Evolutionary conservation across 2,113 vertebrate genomes (phyloP).

Genomic region (Climacteris rufus): DNA sequence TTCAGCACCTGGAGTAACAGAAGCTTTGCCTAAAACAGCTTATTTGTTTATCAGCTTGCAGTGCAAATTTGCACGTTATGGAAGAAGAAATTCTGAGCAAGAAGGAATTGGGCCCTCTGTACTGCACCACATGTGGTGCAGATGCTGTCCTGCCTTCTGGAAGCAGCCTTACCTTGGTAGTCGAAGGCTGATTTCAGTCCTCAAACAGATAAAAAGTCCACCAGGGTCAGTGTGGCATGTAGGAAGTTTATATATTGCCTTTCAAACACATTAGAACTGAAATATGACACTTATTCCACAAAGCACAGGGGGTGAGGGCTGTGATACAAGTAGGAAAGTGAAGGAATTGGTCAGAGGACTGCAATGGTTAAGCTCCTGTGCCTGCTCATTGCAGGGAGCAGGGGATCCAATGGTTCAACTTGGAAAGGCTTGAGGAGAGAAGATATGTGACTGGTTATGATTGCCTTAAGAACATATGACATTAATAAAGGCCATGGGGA

Average conservation of each 20-base stretch:
- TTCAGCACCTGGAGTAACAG: neutral
- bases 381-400: neutral
- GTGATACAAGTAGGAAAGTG: neutral
- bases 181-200: neutral
- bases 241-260: neutral
- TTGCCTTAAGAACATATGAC: neutral
- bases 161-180: neutral
- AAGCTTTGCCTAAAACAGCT: neutral
- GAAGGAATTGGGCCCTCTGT: neutral
- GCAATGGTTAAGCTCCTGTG: neutral
- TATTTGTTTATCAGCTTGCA: neutral
- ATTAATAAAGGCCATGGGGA: neutral
- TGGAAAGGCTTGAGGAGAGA: neutral
- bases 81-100: neutral
- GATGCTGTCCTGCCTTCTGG: neutral
- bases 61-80: neutral
- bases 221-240: neutral
- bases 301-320: neutral
- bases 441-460: neutral
- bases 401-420: neutral
- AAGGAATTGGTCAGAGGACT: neutral
- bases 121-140: accelerated
- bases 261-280: neutral
- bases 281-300: neutral
- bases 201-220: neutral